Conservation (phyloP, 2,797 vertebrate species). For the Vultur gryphus region DNA sequence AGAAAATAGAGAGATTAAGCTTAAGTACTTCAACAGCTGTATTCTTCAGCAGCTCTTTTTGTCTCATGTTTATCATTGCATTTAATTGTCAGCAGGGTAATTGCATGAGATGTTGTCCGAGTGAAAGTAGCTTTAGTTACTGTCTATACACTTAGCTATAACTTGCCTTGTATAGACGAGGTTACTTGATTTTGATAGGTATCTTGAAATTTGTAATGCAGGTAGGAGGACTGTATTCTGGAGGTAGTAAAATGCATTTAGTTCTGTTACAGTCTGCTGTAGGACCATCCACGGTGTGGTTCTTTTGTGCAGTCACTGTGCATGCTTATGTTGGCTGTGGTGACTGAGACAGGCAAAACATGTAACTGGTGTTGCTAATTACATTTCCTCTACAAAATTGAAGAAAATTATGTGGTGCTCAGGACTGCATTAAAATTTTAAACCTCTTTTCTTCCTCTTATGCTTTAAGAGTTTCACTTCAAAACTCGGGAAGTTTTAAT, state of each 20-base stretch:
- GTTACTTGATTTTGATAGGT: not conserved
- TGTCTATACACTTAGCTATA: not conserved
- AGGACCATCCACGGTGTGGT: not conserved
- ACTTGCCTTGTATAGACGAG: not conserved
- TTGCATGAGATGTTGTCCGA: slow-evolving; percentile 24
- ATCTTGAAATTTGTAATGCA: not conserved
- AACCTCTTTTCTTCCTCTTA: slow-evolving; percentile 28
- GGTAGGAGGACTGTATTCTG: slow-evolving; percentile 4
- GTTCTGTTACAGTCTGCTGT: not conserved
- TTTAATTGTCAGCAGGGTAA: slow-evolving; percentile 41
- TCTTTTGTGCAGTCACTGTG: not conserved
- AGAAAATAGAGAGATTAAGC: not conserved
- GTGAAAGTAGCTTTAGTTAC: slow-evolving; percentile 17
- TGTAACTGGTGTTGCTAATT: not conserved
- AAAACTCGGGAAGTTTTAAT: slow-evolving; percentile 11
- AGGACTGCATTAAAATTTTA: slow-evolving; percentile 34
- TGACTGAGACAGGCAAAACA: not conserved
- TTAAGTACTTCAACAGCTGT: slow-evolving; percentile 10
- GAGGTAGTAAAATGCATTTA: not conserved
- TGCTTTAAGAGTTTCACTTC: slow-evolving; percentile 31
- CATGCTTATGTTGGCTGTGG: not conserved
- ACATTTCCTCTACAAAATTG: not conserved
- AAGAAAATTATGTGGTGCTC: slow-evolving; percentile 10
- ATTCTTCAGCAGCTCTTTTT: not conserved
- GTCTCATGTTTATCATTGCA: slow-evolving; percentile 3